A percentile compares a stretch with the other conserved stretches of the same genome.
Evolutionary conservation across 2,797 vertebrate genomes (phyloP).

Genomic region (Hypotaenidia okinawae): DNA sequence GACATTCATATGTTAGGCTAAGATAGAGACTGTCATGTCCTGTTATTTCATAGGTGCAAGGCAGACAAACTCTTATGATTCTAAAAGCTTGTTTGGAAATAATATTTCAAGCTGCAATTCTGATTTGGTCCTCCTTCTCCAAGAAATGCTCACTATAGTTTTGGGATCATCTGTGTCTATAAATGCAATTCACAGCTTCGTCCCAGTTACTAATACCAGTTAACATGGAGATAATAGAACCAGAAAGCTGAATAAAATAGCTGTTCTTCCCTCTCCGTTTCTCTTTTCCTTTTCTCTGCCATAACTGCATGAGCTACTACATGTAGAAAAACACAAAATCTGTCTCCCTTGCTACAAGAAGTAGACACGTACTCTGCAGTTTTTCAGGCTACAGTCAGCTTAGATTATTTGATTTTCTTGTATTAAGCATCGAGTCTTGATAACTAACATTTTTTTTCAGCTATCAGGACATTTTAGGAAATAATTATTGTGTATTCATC

Average conservation of each 20-base stretch:
- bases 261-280: neutral
- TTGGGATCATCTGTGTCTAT: neutral
- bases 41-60: neutral
- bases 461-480: neutral
- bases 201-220: neutral
- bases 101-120: neutral
- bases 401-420: neutral
- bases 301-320: neutral
- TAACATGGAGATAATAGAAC: neutral
- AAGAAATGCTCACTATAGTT: neutral
- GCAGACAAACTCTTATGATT: neutral
- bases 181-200: slow-evolving; percentile 6
- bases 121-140: neutral
- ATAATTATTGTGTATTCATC: neutral
- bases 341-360: neutral
- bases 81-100: neutral
- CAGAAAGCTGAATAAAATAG: neutral
- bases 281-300: neutral
- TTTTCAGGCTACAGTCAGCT: neutral
- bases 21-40: neutral
- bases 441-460: neutral
- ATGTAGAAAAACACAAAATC: neutral
- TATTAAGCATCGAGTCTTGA: neutral
- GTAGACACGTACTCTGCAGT: neutral
- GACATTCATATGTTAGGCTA: fast-evolving